Evolutionary conservation across 2,113 vertebrate genomes (phyloP).

Genomic region (Otis tarda): DNA sequence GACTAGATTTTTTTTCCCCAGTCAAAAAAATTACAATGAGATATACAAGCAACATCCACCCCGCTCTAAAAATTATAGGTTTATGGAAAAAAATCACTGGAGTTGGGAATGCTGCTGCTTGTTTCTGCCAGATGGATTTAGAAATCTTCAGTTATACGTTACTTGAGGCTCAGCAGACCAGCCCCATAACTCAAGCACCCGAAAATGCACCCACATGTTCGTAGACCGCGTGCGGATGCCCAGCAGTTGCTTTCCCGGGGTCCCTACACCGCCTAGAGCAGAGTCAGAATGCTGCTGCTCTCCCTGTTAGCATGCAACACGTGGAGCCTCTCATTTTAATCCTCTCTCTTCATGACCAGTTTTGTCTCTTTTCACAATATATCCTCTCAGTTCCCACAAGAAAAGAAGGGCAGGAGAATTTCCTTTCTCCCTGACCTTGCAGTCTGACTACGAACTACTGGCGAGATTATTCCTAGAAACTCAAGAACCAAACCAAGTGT

Average conservation of each 20-base stretch:
- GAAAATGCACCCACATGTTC: not conserved
- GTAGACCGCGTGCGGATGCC: no score
- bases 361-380: not conserved
- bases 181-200: not conserved
- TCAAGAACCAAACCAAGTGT: not conserved
- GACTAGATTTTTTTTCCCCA: not conserved
- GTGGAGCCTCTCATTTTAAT: not conserved
- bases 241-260: fast-evolving
- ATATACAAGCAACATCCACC: not conserved
- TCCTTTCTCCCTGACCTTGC: conserved; percentile 18
- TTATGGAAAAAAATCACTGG: not conserved
- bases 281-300: fast-evolving
- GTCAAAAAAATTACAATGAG: not conserved
- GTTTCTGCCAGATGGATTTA: not conserved
- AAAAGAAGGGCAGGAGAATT: not conserved
- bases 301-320: fast-evolving
- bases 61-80: not conserved
- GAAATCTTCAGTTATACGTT: not conserved
- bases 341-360: not conserved
- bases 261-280: not conserved
- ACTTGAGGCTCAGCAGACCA: not conserved
- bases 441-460: not conserved
- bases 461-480: not conserved
- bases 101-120: not conserved
- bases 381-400: not conserved